phyloP scores from a whole-genome alignment of 2,113 vertebrate species.

The Motacilla alba region DNA sequence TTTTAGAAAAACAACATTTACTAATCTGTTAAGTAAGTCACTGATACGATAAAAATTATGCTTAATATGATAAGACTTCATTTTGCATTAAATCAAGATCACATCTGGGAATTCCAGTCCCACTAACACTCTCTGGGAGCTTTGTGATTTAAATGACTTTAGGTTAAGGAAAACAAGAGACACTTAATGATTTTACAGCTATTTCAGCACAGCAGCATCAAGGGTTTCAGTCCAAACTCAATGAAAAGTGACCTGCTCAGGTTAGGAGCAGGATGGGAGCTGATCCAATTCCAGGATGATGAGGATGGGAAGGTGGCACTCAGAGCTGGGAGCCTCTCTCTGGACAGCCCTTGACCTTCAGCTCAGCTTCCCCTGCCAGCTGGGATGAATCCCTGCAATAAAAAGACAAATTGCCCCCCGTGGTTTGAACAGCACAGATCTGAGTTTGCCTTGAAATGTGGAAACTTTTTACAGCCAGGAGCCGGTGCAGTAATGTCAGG shows the following conservation, averaged over 20 bases:
- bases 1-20: slow-evolving; percentile 14
- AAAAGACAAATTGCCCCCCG: background rate
- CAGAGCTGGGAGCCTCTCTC: background rate
- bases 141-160: background rate
- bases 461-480: background rate
- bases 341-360: background rate
- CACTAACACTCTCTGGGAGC: background rate
- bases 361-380: background rate
- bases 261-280: background rate
- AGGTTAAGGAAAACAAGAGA: slow-evolving; percentile 21
- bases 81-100: background rate
- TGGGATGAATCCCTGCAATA: background rate
- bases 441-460: background rate
- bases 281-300: background rate
- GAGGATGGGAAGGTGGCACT: background rate
- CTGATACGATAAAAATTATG: slow-evolving; percentile 27
- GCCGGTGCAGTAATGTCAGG: background rate
- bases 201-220: background rate
- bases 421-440: background rate
- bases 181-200: background rate
- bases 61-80: slow-evolving; percentile 26
- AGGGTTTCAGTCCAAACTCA: background rate
- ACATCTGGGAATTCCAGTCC: background rate
- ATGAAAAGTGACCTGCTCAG: background rate
- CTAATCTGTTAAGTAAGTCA: slow-evolving; percentile 27